These are phyloP conservation scores for Phasia obesa DNA, from an alignment of 2,888 invertebrate genomes.

Conservation along the genomic window DNA sequence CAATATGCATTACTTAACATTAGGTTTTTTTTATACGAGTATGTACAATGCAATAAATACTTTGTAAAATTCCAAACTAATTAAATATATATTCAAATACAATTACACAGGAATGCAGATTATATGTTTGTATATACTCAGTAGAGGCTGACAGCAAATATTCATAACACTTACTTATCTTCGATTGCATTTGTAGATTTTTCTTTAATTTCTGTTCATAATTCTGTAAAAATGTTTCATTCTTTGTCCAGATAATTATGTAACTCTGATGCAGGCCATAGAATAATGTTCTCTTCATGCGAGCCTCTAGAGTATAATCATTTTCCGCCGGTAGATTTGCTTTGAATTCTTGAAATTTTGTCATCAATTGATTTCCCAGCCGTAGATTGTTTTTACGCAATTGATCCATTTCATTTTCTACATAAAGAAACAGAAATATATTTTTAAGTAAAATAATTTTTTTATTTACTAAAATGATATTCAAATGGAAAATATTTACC, in stretches of 20 bases:
- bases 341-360: conserved; percentile 80
- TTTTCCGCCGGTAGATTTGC: conserved; percentile 79
- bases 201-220: conserved; percentile 82
- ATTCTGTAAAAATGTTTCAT: conserved; percentile 80
- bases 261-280: conserved; percentile 81
- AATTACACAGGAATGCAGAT: too few relatives aligned
- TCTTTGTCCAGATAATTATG: conserved; percentile 81
- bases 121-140: too few relatives aligned
- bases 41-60: too few relatives aligned
- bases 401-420: conserved; percentile 81
- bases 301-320: conserved; percentile 80
- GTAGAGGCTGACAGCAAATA: too few relatives aligned
- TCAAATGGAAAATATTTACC: conserved; percentile 69
- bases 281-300: conserved; percentile 81
- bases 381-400: conserved; percentile 80
- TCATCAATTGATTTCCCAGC: conserved; percentile 80
- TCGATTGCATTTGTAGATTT: conserved; percentile 81
- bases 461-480: not conserved
- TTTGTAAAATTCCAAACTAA: too few relatives aligned
- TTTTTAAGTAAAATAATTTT: not conserved
- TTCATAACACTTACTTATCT: conserved; percentile 78
- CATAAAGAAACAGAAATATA: not conserved
- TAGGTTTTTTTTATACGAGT: too few relatives aligned
- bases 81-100: too few relatives aligned
- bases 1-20: too few relatives aligned